Evolutionary conservation across 2,797 vertebrate genomes (phyloP).

Genomic region (Psittacula echo): DNA sequence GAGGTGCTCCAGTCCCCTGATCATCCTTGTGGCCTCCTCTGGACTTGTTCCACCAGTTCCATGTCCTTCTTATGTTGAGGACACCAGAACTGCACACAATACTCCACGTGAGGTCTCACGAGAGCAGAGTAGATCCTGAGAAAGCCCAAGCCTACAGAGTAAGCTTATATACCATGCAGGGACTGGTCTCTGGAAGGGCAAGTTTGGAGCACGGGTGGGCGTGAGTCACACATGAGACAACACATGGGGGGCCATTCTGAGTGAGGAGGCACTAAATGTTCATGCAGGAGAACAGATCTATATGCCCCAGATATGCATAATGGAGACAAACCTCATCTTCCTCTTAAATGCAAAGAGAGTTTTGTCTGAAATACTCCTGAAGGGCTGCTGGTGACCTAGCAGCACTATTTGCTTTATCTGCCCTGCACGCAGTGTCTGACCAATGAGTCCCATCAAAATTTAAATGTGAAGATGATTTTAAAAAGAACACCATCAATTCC

Average conservation of each 20-base stretch:
- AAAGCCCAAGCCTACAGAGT: not conserved
- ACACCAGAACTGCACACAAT: no score
- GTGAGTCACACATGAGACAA: fast-evolving
- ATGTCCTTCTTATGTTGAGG: no score
- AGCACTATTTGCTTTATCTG: not conserved
- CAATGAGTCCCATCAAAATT: not conserved
- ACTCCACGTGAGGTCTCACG: no score
- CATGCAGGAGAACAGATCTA: not conserved
- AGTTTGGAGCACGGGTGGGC: fast-evolving
- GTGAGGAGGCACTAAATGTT: fast-evolving
- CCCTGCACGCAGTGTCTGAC: not conserved
- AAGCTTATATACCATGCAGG: not conserved
- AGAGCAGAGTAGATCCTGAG: not conserved
- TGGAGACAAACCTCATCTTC: not conserved
- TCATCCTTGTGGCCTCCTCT: no score
- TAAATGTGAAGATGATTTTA: not conserved
- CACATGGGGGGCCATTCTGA: not conserved
- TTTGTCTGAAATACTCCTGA: not conserved
- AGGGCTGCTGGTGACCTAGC: not conserved
- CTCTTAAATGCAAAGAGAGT: not conserved
- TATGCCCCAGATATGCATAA: not conserved
- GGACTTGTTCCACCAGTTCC: no score
- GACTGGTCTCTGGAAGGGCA: not conserved
- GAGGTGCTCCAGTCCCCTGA: no score
- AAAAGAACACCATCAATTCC: slow-evolving; percentile 10